Base-by-base conservation (phyloP, 2,797 vertebrate species). In the Leptodactylus fallax region DNA sequence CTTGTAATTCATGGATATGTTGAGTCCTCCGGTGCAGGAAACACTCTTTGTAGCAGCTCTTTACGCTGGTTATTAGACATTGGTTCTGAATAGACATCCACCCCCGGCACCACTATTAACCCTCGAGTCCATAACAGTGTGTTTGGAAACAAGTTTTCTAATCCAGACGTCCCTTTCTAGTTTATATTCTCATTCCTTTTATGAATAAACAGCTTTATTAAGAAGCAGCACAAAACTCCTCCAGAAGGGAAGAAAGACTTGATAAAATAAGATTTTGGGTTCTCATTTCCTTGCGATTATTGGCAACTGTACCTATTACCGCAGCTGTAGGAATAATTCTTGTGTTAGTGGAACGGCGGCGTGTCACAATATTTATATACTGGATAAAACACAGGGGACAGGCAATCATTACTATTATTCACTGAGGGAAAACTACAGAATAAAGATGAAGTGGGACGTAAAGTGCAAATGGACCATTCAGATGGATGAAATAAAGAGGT, bases 281-380 rank as follows among this genome's bases (percentile, higher is more conserved):
- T 74, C 69, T 23, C 58, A 60, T 85, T 49, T 84, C 55, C 83
- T 36, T 76, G 55, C 47, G 69, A 85, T 60, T 74, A 76, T 60
- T 60, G 72, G 55, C 69, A 76, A 83, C 51, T 83, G n/a, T 23
- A 65, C 53, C 81, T 56, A 55, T 58, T 71, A 71, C 81, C n/a
- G 55, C 51, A 65, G 67, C 25, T 56, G 81, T 47, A 85, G 81
- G 71, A 85, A 71, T 58, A 60, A 60, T 76, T 61, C 65, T 83
- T 12, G 81, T 71, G 49, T 72, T 36, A 27, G 51, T 45, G 69
- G 36, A 85, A 49, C 58, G 45, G 72, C 45, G 45, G 21, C 14
- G 69, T 84, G 82, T 85, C 83, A 85, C 69, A 85, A 85, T 85
- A 85, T 76, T 85, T 85, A 74, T 85, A 72, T 76, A 47, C 25